Evolutionary conservation across 2,797 vertebrate genomes (phyloP).

Genomic region (Gadopsis bispinosus): DNA sequence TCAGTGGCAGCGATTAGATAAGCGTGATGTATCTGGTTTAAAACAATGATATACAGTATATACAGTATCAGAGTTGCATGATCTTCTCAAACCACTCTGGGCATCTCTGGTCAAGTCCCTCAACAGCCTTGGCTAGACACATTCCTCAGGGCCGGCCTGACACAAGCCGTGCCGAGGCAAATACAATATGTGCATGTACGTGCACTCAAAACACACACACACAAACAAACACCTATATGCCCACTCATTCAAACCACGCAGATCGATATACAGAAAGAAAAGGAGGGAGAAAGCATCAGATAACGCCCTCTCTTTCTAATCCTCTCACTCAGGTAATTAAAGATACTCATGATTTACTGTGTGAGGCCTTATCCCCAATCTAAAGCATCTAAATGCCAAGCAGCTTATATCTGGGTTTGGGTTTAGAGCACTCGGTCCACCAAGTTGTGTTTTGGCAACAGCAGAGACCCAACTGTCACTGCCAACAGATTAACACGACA

Average conservation of each 20-base stretch:
- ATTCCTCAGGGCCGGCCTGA: constrained; percentile 54
- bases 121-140: constrained; percentile 53
- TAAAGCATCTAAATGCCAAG: constrained; percentile 73
- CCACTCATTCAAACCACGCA: constrained; percentile 43
- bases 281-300: constrained; percentile 58
- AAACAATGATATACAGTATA: constrained; percentile 74
- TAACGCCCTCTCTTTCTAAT: constrained; percentile 77
- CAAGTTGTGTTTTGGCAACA: constrained; percentile 80
- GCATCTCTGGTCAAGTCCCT: constrained; percentile 64
- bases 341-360: constrained; percentile 75
- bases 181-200: constrained; percentile 14
- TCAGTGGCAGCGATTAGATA: constrained; percentile 78
- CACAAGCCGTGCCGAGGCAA: constrained; percentile 49
- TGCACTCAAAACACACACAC: constrained; percentile 27
- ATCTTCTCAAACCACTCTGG: constrained; percentile 62
- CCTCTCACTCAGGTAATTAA: constrained; percentile 80
- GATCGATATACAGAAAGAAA: constrained; percentile 22
- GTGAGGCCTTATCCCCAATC: constrained; percentile 78
- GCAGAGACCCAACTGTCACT: constrained; percentile 47
- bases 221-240: constrained; percentile 10
- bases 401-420: constrained; percentile 74
- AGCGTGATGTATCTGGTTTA: constrained; percentile 57
- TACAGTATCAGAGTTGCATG: constrained; percentile 52
- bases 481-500: constrained; percentile 57
- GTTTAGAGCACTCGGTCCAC: constrained; percentile 74